Percentiles rank a stretch among this genome's conserved stretches.
phyloP scores from a whole-genome alignment of 2,113 vertebrate genomes.

The Cynoglossus semilaevis region DNA sequence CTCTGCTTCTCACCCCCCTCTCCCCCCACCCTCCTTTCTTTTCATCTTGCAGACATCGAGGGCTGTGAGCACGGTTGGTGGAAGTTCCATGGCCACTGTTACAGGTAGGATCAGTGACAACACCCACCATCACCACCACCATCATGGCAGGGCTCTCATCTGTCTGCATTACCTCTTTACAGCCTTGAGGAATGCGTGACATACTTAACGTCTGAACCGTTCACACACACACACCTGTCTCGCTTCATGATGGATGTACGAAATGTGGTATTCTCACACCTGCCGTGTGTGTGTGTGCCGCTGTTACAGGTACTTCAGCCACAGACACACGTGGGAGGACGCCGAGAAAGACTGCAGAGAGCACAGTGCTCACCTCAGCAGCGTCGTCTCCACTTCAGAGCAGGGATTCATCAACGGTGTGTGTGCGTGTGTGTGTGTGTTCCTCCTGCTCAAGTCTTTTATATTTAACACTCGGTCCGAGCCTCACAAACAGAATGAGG shows the following conservation, averaged over 20 bases:
- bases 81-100: slow-evolving; percentile 97
- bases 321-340: slow-evolving; percentile 92
- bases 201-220: slow-evolving; percentile 3
- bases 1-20: slow-evolving; percentile 3
- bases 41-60: slow-evolving; percentile 82
- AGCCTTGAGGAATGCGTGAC: slow-evolving; percentile 9
- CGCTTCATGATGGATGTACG: slow-evolving; percentile 12
- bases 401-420: slow-evolving; percentile 89
- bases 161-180: slow-evolving; percentile 15
- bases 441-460: too few species aligned
- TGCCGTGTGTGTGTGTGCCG: slow-evolving; percentile 7
- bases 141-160: slow-evolving; percentile 22
- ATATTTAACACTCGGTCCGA: too few species aligned
- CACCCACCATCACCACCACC: background rate
- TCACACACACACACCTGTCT: slow-evolving; percentile 29
- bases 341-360: slow-evolving; percentile 92
- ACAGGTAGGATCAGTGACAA: slow-evolving; percentile 69
- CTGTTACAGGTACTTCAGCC: slow-evolving; percentile 79
- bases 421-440: too few species aligned
- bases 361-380: slow-evolving; percentile 88
- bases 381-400: slow-evolving; percentile 83
- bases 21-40: slow-evolving; percentile 4
- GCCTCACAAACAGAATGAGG: too few species aligned
- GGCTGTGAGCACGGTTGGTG: slow-evolving; percentile 93
- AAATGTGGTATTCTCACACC: slow-evolving; percentile 30